These are phyloP conservation scores for Gymnogyps californianus DNA, from an alignment of 2,113 vertebrate genomes.

Conservation along the genomic window DNA sequence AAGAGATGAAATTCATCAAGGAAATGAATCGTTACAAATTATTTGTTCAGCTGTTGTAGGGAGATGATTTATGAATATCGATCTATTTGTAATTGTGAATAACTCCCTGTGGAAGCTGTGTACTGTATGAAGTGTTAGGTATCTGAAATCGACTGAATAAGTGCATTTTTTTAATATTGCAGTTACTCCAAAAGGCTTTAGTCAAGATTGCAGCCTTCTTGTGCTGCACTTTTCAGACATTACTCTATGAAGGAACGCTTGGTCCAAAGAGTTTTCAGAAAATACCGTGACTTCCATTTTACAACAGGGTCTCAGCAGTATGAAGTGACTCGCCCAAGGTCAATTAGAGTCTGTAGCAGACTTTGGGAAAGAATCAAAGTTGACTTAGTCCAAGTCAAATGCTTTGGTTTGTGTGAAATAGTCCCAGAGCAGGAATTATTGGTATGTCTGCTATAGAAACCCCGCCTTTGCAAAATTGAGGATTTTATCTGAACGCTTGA, in stretches of 20 bases:
- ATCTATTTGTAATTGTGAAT: conserved; percentile 30
- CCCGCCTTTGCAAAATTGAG: neutral
- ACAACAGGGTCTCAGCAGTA: neutral
- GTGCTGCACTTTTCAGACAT: neutral
- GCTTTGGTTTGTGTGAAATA: neutral
- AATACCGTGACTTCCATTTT: neutral
- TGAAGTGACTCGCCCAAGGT: neutral
- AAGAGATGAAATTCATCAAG: conserved; percentile 44
- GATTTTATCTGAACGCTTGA: neutral
- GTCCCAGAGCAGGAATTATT: neutral
- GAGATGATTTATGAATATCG: conserved; percentile 26
- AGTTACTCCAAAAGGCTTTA: neutral
- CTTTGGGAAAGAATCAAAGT: neutral
- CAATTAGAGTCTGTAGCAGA: neutral
- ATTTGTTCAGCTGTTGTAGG: conserved; percentile 32
- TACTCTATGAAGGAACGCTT: neutral
- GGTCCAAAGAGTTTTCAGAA: neutral
- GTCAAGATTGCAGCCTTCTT: neutral
- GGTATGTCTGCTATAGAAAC: neutral
- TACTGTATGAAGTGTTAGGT: neutral
- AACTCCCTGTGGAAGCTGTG: neutral
- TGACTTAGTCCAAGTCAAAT: neutral
- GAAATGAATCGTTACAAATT: conserved; percentile 43
- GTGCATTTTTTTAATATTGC: neutral
- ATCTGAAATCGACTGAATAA: neutral